Evolutionary conservation across 2,797 vertebrate species (phyloP), one percentile per base, ranked within the genome.

Genomic region (Poeciliopsis paucimaculata): DNA sequence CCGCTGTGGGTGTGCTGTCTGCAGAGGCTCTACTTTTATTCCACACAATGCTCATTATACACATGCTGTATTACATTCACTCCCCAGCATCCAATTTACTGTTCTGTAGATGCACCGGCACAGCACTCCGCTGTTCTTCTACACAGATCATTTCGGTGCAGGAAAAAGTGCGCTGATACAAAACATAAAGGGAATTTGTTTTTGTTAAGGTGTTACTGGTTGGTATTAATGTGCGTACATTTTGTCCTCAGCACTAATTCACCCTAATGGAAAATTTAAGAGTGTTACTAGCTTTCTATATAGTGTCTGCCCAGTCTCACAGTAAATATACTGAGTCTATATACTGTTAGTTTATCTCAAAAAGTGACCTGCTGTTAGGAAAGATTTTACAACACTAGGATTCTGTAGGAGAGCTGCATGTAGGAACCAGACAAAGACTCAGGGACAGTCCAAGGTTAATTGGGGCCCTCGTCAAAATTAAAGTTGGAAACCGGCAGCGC

Each of bases 1-100:
- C 79, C 66, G 81, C 79, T 87, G 82, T 73, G 87, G 83, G 83
- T 78, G 82, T 86, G 77, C 81, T 84, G 87, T 91, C 87, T 93
- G 88, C 89, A 82, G 83, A 87, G 89, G 83, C 83, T 83, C 46
- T 18, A 68, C 49, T 89, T 87, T 81, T 77, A 12, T 74, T 78
- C 84, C 74, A 75, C 62, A 74, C 81, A 18, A 82, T 16, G 78
- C 80, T 91, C 88, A 85, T 92, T 88, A 90, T 78, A 79, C 60
- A 82, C 82, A 81, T 18, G 72, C 72, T 70, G 72, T 79, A 82
- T 85, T 86, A 77, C 68, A 90, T 86, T 85, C 89, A 82, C 76
- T 85, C 87, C 20, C 43, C 86, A 39, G 84, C 85, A 78, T 86
- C 88, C 82, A 81, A 78, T 89, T 80, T 79, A 45, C 79, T 81